Evolutionary conservation across 1,140 invertebrate genomes (phyloP), one percentile per base, ranked within the genome.

Genomic region (Lycorma delicatula): DNA sequence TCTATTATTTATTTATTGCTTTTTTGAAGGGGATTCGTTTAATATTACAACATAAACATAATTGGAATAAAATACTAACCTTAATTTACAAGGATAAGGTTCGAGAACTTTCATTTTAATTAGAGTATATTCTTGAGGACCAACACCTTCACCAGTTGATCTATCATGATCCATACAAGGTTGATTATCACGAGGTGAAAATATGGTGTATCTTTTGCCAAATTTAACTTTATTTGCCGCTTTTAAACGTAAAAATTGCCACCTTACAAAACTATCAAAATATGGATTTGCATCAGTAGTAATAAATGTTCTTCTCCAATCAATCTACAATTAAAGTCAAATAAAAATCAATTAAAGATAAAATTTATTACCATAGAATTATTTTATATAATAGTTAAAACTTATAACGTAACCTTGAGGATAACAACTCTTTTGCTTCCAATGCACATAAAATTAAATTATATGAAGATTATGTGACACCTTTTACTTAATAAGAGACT

Each of bases 101-200:
- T 84, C 70, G 13, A 85, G 63, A 0, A 97, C 67, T 74, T 87
- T 85, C 83, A 99, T 87, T 75, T 99, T 99, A 50, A 99, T 87
- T 1, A 99, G 75, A 4, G 95, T 98, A 68, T 99, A 99, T 71
- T 99, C 97, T 74, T 98, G 95, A 7, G 95, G 93, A 0, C 91
- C 96, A 44, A 98, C 95, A 54, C 95, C 96, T 79, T 99, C 97
- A 11, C 97, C 97, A 48, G 84, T 80, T 25, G 88, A 84, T 64
- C 97, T 79, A 74, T 99, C 97, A 72, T 99, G 97, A 74, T 99
- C 97, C 97, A 99, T 99, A 71, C 97, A 99, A 2, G 97, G 97
- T 71, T 99, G 97, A 28, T 87, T 85, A 76, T 99, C 97, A 66
- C 89, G 84, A 1, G 96, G 95, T 1, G 96, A 98, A 74, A 86